Percentiles rank a stretch among this genome's conserved stretches.
These are phyloP conservation scores for Styela clava DNA, from an alignment of 23 tunicate species.

Conservation along the genomic window DNA sequence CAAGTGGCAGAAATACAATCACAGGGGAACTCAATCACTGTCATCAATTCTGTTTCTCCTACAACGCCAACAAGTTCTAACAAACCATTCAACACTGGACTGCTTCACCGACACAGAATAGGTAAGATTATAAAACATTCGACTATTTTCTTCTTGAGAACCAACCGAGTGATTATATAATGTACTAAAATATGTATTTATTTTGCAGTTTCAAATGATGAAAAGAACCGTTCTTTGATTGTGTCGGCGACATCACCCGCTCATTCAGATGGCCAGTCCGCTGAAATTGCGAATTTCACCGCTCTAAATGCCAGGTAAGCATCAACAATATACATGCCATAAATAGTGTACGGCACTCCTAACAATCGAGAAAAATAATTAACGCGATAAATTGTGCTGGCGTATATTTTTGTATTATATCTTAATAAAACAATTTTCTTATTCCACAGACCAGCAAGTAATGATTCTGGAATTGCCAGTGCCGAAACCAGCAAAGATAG, in stretches of 20 bases:
- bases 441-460: slow-evolving; percentile 8
- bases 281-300: slow-evolving; percentile 16
- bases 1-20: slow-evolving; percentile 12
- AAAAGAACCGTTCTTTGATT: neutral
- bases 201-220: slow-evolving; percentile 21
- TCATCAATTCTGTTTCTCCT: neutral
- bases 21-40: neutral
- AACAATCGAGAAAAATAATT: no score
- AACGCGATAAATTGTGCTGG: no score
- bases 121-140: neutral
- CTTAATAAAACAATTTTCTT: no score
- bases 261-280: slow-evolving; percentile 5
- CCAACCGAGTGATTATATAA: no score
- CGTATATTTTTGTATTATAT: no score
- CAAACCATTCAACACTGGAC: neutral
- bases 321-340: no score
- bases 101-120: slow-evolving; percentile 23
- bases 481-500: slow-evolving; percentile 28
- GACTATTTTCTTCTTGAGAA: no score
- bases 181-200: no score
- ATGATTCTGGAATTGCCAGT: slow-evolving; percentile 26
- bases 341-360: no score
- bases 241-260: slow-evolving; percentile 18
- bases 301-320: slow-evolving; percentile 25
- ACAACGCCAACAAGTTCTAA: neutral